Base-by-base conservation (phyloP, 2,888 invertebrate genomes). In the Agrochola macilenta region DNA sequence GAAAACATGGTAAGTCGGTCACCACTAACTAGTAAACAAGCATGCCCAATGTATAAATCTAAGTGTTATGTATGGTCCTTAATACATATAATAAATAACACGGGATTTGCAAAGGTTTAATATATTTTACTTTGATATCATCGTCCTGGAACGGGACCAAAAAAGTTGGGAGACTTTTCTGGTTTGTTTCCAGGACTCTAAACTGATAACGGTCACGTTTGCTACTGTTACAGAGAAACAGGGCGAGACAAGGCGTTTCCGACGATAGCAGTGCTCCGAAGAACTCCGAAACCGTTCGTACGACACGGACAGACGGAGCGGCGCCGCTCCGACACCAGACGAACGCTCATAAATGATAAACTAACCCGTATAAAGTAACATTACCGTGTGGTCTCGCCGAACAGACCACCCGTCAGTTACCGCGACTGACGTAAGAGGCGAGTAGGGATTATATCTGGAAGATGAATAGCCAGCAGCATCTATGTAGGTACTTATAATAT, bases 341-440 rank as follows among this genome's bases (percentile, higher is more conserved):
- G 89, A 90, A 91, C 86, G 89, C 91, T 91, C 92, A 90, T 93
- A 93, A 93, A 94, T 93, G 92, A 93, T 93, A 93, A 93, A 90
- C 90, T 90, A 88, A 89, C 81, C 84, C 78, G 78, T 84, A 75
- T 81, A 89, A 90, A 89, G 88, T 88, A 84, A 81, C 84, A 84
- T 87, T 85, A 84, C 81, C 87, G 83, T 84, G 84, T 84, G 84
- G 78, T 84, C 81, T 81, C 78, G 81, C 74, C 58, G 72, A 78
- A 73, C 75, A 81, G 85, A 70, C 81, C 81, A 81, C 78, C 83
- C 81, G 78, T 83, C 85, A 84, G 75, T 84, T 84, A 75, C 74
- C 49, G 69, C 63, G 66, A 75, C 84, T 84, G 84, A 84, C 84
- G 85, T 84, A 73, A 81, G 73, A 81, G 66, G 30, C 82, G 64